phyloP scores from a whole-genome alignment of 2,888 invertebrate species.

The Dugesia japonica region DNA sequence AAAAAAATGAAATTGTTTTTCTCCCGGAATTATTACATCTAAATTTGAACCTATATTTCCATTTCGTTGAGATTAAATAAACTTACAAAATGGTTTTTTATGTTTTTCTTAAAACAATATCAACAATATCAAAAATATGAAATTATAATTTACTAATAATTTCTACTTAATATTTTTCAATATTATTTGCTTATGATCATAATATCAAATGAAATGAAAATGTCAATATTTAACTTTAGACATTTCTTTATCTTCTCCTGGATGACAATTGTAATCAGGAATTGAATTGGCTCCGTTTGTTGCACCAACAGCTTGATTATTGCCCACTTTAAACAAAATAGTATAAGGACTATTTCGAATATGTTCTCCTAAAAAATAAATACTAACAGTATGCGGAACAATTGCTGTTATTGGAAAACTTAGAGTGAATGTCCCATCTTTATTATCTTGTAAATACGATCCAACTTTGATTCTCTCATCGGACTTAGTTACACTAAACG shows the following conservation, averaged over 20 bases:
- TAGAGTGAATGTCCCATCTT: constrained; percentile 7
- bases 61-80: too few relatives aligned
- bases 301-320: not conserved
- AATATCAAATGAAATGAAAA: not conserved
- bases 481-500: not conserved
- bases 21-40: too few relatives aligned
- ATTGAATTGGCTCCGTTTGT: not conserved
- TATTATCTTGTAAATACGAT: not conserved
- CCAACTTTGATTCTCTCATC: constrained; percentile 15
- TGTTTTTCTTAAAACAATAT: too few relatives aligned
- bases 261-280: constrained; percentile 16
- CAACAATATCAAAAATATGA: too few relatives aligned
- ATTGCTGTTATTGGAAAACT: constrained; percentile 20
- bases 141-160: too few relatives aligned
- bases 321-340: constrained; percentile 8
- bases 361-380: constrained; percentile 10
- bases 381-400: constrained; percentile 17
- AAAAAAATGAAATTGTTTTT: too few relatives aligned
- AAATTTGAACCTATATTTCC: too few relatives aligned
- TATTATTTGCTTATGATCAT: too few relatives aligned
- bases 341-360: constrained; percentile 21
- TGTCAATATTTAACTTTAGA: not conserved
- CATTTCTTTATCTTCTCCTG: not conserved
- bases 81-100: too few relatives aligned
- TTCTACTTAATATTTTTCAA: too few relatives aligned